phyloP scores from a whole-genome alignment of 2,113 vertebrate genomes.

The Gasterosteus aculeatus region DNA sequence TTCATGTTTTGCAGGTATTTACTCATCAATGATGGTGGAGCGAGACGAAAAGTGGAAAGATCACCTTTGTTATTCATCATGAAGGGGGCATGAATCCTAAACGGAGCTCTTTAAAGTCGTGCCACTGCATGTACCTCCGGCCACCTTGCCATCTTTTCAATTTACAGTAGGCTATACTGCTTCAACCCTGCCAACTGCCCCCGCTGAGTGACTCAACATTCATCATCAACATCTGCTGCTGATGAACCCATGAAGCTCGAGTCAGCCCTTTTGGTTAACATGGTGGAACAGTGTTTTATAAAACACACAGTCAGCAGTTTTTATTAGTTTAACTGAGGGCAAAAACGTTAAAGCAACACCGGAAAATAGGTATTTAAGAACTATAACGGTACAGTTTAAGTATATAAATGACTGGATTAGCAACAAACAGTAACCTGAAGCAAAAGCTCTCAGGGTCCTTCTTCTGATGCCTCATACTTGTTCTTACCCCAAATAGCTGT shows the following conservation, averaged over 20 bases:
- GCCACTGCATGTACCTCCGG: neutral
- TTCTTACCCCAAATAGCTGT: slow-evolving; percentile 9
- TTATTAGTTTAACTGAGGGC: neutral
- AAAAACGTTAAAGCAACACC: neutral
- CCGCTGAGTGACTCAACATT: slow-evolving; percentile 7
- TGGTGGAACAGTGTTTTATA: slow-evolving; percentile 17
- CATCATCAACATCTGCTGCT: slow-evolving; percentile 54
- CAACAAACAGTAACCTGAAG: slow-evolving; percentile 8
- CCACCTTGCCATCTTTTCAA: neutral
- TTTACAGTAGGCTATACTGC: neutral
- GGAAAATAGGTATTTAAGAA: neutral
- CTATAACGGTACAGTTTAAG: neutral
- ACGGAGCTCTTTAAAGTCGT: neutral
- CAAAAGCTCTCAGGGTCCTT: neutral
- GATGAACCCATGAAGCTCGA: slow-evolving; percentile 26
- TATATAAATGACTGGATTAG: neutral
- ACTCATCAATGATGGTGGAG: neutral
- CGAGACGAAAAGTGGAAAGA: neutral
- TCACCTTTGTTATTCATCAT: neutral
- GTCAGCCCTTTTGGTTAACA: slow-evolving; percentile 24
- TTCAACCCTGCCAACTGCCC: slow-evolving; percentile 2
- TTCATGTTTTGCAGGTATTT: neutral
- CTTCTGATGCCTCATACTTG: neutral
- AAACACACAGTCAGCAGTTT: slow-evolving; percentile 26
- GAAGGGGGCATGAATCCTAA: too few species aligned